Conservation (phyloP, 2,888 invertebrate genomes). For the Latrodectus elegans region DNA sequence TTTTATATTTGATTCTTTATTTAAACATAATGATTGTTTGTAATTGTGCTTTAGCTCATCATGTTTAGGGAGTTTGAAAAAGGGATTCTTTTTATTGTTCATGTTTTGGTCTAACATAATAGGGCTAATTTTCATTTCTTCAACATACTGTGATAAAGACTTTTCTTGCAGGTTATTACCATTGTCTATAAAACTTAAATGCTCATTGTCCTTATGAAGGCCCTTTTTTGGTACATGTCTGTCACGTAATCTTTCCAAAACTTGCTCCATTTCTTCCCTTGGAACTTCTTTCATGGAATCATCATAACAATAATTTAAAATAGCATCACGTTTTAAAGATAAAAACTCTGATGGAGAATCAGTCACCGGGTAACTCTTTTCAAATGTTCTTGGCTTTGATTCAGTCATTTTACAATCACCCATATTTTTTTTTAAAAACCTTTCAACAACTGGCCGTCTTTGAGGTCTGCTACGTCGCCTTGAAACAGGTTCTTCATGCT, state of each 20-base stretch:
- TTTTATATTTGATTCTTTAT: conserved; percentile 20
- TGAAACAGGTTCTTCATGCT: conserved; percentile 70
- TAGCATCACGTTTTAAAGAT: conserved; percentile 18
- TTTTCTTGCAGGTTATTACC: conserved; percentile 11
- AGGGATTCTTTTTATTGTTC: conserved; percentile 14
- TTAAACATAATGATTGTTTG: conserved; percentile 29
- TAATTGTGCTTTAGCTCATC: conserved; percentile 6
- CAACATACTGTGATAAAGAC: conserved; percentile 16
- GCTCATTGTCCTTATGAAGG: not conserved
- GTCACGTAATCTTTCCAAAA: conserved; percentile 41
- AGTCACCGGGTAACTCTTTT: not conserved
- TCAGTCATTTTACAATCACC: conserved; percentile 8
- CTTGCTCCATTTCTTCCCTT: conserved; percentile 51
- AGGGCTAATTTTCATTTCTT: conserved; percentile 33
- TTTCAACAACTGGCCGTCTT: conserved; percentile 84
- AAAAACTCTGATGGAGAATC: conserved; percentile 19
- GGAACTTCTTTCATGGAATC: conserved; percentile 40
- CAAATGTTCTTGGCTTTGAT: conserved; percentile 15
- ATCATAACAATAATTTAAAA: conserved; percentile 31
- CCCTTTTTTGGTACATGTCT: conserved; percentile 15
- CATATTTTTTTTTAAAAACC: conserved; percentile 80
- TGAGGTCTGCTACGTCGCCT: conserved; percentile 81
- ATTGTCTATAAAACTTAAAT: not conserved
- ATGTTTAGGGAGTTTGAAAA: conserved; percentile 12
- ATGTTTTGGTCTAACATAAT: conserved; percentile 10